A percentile compares a stretch with the other conserved stretches of the same genome.
Conservation (phyloP, 2,888 invertebrate genomes). For the Cataglyphis altisquamis region DNA sequence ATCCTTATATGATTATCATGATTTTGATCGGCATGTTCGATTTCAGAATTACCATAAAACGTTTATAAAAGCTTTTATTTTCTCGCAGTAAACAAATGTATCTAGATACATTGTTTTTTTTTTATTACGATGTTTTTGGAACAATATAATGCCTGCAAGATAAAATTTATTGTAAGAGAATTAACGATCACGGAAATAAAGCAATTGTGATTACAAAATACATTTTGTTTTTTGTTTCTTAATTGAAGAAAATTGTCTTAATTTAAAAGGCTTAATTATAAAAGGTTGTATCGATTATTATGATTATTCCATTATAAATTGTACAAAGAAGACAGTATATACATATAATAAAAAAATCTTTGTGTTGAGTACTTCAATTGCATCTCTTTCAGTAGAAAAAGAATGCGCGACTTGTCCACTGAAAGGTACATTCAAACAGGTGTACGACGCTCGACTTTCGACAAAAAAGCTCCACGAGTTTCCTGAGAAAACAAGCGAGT, state of each 20-base stretch:
- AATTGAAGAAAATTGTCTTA: constrained; percentile 28
- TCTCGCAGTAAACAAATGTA: neutral
- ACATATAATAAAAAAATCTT: neutral
- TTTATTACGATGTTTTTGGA: constrained; percentile 9
- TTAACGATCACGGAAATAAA: neutral
- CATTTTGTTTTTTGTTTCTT: constrained; percentile 8
- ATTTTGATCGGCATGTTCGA: constrained; percentile 45
- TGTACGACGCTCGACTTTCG: constrained; percentile 68
- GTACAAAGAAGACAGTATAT: neutral
- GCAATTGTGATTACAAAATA: neutral
- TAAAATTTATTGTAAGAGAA: constrained; percentile 15
- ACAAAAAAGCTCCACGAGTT: constrained; percentile 67
- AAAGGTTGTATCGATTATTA: neutral
- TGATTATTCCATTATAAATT: neutral
- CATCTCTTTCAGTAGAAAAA: constrained; percentile 29
- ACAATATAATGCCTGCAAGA: neutral
- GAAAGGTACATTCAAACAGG: constrained; percentile 71
- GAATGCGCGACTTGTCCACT: constrained; percentile 24
- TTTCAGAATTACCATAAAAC: constrained; percentile 7
- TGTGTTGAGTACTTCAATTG: constrained; percentile 2
- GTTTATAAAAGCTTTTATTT: constrained; percentile 16
- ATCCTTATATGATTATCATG: constrained; percentile 57
- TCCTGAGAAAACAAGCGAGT: constrained; percentile 55
- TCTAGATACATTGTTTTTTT: neutral
- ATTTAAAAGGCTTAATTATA: neutral